Evolutionary conservation across 2,113 vertebrate genomes (phyloP), one percentile per base, ranked within the genome.

Genomic region (Oxyruncus cristatus): DNA sequence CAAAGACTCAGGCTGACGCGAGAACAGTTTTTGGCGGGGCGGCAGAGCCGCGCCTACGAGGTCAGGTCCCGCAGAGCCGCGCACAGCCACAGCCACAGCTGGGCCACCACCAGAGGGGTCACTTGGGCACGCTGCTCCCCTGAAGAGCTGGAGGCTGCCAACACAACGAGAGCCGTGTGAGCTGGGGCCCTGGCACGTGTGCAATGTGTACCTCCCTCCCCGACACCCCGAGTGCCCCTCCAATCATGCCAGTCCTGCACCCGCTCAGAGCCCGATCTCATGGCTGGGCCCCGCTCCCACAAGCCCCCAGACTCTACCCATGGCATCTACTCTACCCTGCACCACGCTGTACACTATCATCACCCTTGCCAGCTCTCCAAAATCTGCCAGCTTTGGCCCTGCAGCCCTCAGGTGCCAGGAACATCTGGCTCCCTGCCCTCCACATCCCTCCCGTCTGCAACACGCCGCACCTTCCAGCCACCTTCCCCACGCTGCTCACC

Each of bases 111-210:
- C 87, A 98, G 92, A 12, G 97, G 95, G 58, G 97, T 66, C 1
- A 49, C 96, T 95, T 24, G 97, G 35, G 93, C 92, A 19, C 87
- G 94, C 78, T 23, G 95, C 58, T 97, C 85, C 19, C 42, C 68
- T 13, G 98, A 97, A 71, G 98, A 98, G 95, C 97, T 98, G 73
- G 98, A 98, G 65, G 98, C 98, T 98, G 96, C 37, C 76, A 74
- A 97, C 47, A 91, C 82, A 97, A 75, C 13, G 3, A 50, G 13
- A 62, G 0, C 8, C 19, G 1, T 0, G 0, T 96, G 3, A 96
- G 73, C 33, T 8, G 30, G 1, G 8, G 56, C 4, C 41, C 26
- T 1, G 1, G 58, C 8, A 39, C 2, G 0, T 5, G 1, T 0
- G 0, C 37, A 9, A 1, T 0, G 3, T 6, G 23, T 1, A 1